Evolutionary conservation across 2,888 invertebrate species (phyloP), one percentile per base, ranked within the genome.

Genomic region (Pristionchus japonicus): DNA sequence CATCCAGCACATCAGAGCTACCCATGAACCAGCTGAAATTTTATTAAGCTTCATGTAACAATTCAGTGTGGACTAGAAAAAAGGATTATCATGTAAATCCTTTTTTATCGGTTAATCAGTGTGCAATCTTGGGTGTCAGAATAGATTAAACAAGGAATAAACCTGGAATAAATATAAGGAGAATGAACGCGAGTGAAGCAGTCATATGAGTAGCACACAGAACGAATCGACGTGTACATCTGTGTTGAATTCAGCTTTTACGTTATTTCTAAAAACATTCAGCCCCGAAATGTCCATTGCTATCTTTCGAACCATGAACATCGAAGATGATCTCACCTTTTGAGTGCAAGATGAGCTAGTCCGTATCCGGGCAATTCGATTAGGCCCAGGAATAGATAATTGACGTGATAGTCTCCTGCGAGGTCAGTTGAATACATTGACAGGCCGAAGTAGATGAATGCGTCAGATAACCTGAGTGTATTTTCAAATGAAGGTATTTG

Each of bases 361-460:
- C 20, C 49, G 15, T 90, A 93, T 9, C 92, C 92, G 0, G 93
- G 93, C 37, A 92, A 84, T 88, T 93, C 93, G 37, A 93, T 90
- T 15, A 93, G 88, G 64, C 93, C 92, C 89, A 92, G 90, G 2
- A 92, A 89, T 20, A 92, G 74, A 87, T 92, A 93, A 88, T 93
- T 93, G 31, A 92, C 84, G 80, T 93, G 93, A 17, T 90, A 88
- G 86, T 93, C 91, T 13, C 87, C 93, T 37, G 91, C 92, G 31
- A 93, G 87, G 40, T 92, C 89, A 23, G 91, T 93, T 37, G 91
- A 91, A 89, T 92, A 93, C 52, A 93, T 88, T 15, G 93, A 92
- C 47, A 94, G 89, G 11, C 93, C 94, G 88, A 93, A 94, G 89
- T 93, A 94, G 88, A 93, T 92, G 89, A 93, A 92, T 9, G 89